Evolutionary conservation across 2,888 invertebrate genomes (phyloP).

Genomic region (Mayetiola destructor): DNA sequence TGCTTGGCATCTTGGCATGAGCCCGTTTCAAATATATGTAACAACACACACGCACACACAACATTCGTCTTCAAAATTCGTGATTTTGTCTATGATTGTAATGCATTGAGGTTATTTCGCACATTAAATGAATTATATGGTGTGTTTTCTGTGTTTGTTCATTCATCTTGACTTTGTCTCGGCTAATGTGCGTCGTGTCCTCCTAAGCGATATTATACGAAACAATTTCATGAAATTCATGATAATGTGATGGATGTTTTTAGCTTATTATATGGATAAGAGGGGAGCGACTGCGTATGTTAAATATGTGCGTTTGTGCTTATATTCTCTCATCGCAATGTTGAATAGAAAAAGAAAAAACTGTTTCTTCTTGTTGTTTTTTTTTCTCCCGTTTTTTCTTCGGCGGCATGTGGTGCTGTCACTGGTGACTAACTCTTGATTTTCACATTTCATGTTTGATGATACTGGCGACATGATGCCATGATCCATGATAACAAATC

Average conservation of each 20-base stretch:
- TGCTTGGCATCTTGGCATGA: too few species aligned
- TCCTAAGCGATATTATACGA: background rate
- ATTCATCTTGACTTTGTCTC: background rate
- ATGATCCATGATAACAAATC: background rate
- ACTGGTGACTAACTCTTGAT: too few species aligned
- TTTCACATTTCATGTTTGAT: background rate
- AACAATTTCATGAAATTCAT: background rate
- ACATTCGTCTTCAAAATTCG: too few species aligned
- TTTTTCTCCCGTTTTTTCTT: background rate
- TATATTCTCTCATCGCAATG: background rate
- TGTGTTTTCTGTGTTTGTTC: constrained; percentile 1
- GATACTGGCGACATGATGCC: background rate
- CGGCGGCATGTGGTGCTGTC: too few species aligned
- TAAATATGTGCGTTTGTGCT: background rate
- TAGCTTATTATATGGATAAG: too few species aligned
- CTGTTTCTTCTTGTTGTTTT: background rate
- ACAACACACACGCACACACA: too few species aligned
- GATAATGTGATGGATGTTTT: too few species aligned
- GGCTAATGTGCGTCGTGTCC: background rate
- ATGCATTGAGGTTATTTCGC: constrained; percentile 10
- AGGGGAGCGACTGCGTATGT: too few species aligned
- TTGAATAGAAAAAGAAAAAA: too few species aligned
- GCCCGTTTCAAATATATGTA: too few species aligned
- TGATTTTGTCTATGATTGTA: too few species aligned
- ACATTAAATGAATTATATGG: constrained; percentile 6